Evolutionary conservation across 2,113 vertebrate genomes (phyloP).

Genomic region (Leptodactylus fuscus): DNA sequence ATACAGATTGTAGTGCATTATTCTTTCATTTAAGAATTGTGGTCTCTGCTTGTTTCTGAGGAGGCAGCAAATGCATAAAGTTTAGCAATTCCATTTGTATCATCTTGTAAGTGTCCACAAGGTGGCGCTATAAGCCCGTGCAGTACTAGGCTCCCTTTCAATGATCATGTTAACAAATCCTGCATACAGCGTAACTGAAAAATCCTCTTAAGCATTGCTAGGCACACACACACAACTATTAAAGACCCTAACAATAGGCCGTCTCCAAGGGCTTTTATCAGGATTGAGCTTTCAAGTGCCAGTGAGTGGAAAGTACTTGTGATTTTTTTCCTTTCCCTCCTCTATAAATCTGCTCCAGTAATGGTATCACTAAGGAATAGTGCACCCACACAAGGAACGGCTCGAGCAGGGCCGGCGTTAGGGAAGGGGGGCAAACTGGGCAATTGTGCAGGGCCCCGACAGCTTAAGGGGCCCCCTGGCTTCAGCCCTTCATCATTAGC

Average conservation of each 20-base stretch:
- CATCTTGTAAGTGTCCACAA: neutral
- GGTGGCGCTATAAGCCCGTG: neutral
- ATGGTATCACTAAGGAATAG: neutral
- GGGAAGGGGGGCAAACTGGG: no score
- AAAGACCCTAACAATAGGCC: neutral
- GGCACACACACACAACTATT: neutral
- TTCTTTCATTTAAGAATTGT: no score
- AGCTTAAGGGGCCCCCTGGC: no score
- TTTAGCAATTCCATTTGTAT: neutral
- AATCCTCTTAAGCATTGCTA: neutral
- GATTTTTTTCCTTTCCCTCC: neutral
- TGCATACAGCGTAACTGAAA: neutral
- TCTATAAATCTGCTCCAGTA: neutral
- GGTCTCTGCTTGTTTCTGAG: no score
- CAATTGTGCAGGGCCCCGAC: no score
- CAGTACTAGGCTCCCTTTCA: neutral
- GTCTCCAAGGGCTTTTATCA: neutral
- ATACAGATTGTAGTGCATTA: no score
- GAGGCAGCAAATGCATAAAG: no score
- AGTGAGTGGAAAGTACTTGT: conserved; percentile 8
- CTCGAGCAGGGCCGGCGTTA: no score
- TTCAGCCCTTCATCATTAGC: no score
- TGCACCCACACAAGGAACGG: neutral
- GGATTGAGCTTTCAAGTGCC: neutral
- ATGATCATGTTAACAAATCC: neutral